phyloP scores from a whole-genome alignment of 37 sponge, comb jelly and placozoan genomes.

The Tethya wilhelma region DNA sequence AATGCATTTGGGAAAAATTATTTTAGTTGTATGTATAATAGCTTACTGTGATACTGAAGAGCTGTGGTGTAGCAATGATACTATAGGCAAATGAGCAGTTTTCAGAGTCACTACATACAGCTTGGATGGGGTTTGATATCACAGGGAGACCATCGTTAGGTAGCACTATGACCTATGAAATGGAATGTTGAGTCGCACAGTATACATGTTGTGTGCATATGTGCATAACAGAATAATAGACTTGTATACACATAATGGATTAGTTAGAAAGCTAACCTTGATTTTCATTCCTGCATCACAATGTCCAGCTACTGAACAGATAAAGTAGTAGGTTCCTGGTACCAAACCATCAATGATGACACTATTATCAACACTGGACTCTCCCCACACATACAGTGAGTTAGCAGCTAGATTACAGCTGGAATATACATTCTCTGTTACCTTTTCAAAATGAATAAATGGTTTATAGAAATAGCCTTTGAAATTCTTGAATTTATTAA shows the following conservation, averaged over 20 bases:
- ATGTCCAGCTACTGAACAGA: slow-evolving; percentile 78
- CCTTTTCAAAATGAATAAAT: slow-evolving; percentile 35
- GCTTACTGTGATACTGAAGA: slow-evolving; percentile 9
- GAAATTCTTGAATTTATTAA: not conserved
- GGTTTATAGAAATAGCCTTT: not conserved
- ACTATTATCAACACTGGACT: slow-evolving; percentile 66
- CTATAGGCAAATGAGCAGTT: slow-evolving; percentile 53
- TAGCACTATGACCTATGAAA: slow-evolving; percentile 21
- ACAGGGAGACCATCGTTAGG: slow-evolving; percentile 2
- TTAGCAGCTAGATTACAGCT: slow-evolving; percentile 36
- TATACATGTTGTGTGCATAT: not conserved
- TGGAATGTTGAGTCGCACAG: not conserved
- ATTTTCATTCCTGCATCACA: slow-evolving; percentile 89
- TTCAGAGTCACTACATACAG: slow-evolving; percentile 5
- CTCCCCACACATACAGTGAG: slow-evolving; percentile 65
- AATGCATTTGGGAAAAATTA: not conserved
- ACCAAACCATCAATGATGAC: slow-evolving; percentile 37
- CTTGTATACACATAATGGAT: not conserved
- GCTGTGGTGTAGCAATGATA: slow-evolving; percentile 23
- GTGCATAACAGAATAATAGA: no score
- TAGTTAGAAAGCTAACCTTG: slow-evolving; percentile 9
- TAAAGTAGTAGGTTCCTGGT: slow-evolving; percentile 77
- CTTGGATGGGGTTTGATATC: slow-evolving; percentile 1
- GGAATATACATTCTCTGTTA: slow-evolving; percentile 43
- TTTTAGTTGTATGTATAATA: not conserved